A percentile compares a stretch with the other conserved stretches of the same genome.
Conservation (phyloP, 2,888 invertebrate species). For the Lithophane ornitopus region DNA sequence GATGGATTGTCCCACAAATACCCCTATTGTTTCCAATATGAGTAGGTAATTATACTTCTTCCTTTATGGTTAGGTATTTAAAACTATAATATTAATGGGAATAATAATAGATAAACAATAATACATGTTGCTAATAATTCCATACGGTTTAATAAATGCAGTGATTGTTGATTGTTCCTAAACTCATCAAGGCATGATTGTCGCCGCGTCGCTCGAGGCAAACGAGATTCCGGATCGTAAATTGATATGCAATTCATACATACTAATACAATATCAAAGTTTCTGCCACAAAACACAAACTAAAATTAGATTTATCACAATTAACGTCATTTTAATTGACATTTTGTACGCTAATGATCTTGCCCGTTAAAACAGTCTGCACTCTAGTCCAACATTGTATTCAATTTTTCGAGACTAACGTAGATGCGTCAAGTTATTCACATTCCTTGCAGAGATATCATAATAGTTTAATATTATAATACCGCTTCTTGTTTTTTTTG, state of each 20-base stretch:
- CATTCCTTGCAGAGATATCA: conserved; percentile 26
- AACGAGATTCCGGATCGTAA: conserved; percentile 40
- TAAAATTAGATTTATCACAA: conserved; percentile 52
- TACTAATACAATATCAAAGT: conserved; percentile 25
- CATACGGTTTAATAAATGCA: conserved; percentile 33
- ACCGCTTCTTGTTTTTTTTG: conserved; percentile 18
- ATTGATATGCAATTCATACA: conserved; percentile 48
- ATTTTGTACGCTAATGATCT: conserved; percentile 54
- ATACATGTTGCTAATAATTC: conserved; percentile 24
- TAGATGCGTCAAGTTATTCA: conserved; percentile 30
- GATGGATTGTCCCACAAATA: conserved; percentile 1
- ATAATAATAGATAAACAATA: conserved; percentile 27
- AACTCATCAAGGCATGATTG: conserved; percentile 50
- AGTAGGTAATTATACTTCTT: background rate
- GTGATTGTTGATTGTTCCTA: conserved; percentile 33
- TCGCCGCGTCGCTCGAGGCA: conserved; percentile 30
- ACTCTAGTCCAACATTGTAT: conserved; percentile 39
- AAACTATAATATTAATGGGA: background rate
- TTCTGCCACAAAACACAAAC: conserved; percentile 31
- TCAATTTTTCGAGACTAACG: conserved; percentile 48
- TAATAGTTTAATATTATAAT: conserved; percentile 25
- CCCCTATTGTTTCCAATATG: conserved; percentile 6
- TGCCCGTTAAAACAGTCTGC: conserved; percentile 57
- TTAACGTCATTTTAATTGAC: conserved; percentile 46
- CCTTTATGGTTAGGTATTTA: background rate